Base-by-base conservation (phyloP, 1,140 invertebrate genomes). In the Drosophila subpulchrella region DNA sequence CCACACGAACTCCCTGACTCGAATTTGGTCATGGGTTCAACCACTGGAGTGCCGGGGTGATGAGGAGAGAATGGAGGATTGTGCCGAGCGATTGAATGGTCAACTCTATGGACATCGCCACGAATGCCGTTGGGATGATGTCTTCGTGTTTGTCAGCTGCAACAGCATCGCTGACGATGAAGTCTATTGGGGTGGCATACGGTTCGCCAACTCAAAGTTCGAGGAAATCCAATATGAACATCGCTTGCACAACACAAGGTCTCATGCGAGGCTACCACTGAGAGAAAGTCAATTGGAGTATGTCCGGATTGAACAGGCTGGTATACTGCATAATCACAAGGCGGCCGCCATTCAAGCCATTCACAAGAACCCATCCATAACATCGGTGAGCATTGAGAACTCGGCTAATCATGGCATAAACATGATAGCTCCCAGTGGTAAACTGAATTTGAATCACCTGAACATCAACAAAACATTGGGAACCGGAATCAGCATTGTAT, bases 161-260 rank as follows among this genome's bases (percentile, higher is more conserved):
- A 94, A 95, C 50, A 94, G 96, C 70, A 80, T 97, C 6, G 94
- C 95, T 12, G 91, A 94, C 5, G 93, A 93, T 11, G 93, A 95
- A 44, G 95, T 97, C 48, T 98, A 99, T 92, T 99, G 99, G 98
- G 99, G 98, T 46, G 99, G 98, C 30, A 96, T 99, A 62, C 93
- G 98, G 47, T 98, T 99, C 93, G 95, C 98, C 7, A 95, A 96
- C 89, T 95, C 96, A 20, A 95, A 97, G 81, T 98, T 99, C 91
- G 98, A 99, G 91, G 96, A 96, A 92, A 95, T 96, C 72, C 93
- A 96, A 6, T 97, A 96, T 81, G 96, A 97, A 82, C 95, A 97
- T 85, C 94, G 96, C 42, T 95, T 97, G 65, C 96, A 97, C 81
- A 96, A 97, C 78, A 94, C 95, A 30, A 94, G 95, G 7, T 97